A percentile compares a stretch with the other conserved stretches of the same genome.
phyloP scores from a whole-genome alignment of 2,797 vertebrate species.

The Gymnocypris eckloni region DNA sequence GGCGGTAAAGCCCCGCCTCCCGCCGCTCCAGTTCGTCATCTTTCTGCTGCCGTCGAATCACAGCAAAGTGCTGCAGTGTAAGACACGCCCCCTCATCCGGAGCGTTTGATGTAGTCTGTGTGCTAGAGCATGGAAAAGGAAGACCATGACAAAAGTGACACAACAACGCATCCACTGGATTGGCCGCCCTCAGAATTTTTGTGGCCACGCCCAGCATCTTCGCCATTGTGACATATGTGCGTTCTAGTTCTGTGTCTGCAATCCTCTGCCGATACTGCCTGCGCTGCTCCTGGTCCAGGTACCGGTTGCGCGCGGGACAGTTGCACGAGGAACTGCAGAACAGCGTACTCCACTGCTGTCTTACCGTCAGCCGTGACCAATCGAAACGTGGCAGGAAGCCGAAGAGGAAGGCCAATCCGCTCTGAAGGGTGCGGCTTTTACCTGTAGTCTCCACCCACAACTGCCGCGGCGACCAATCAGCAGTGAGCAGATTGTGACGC shows the following conservation, averaged over 20 bases:
- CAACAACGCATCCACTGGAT: slow-evolving; percentile 92
- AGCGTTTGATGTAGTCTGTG: neutral
- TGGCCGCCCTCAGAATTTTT: slow-evolving; percentile 89
- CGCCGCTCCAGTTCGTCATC: slow-evolving; percentile 90
- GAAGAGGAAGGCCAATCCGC: slow-evolving; percentile 90
- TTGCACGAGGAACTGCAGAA: slow-evolving; percentile 92
- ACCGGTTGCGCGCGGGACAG: slow-evolving; percentile 89
- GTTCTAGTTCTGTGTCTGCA: slow-evolving; percentile 84
- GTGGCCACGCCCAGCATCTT: slow-evolving; percentile 85
- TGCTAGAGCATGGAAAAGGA: slow-evolving; percentile 85
- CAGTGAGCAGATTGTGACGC: slow-evolving; percentile 83
- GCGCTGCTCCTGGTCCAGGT: slow-evolving; percentile 91
- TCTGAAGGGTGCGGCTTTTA: slow-evolving; percentile 94
- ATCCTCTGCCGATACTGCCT: slow-evolving; percentile 89
- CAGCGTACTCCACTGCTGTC: slow-evolving; percentile 92
- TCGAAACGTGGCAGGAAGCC: slow-evolving; percentile 89
- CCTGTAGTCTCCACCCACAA: slow-evolving; percentile 93
- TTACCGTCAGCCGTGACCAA: slow-evolving; percentile 86
- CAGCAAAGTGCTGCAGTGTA: slow-evolving; percentile 86
- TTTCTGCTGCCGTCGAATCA: slow-evolving; percentile 91
- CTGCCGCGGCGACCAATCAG: slow-evolving; percentile 84
- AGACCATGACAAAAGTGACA: slow-evolving; percentile 94
- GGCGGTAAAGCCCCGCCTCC: slow-evolving; percentile 84
- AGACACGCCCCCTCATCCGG: slow-evolving; percentile 75
- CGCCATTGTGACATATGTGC: slow-evolving; percentile 89